phyloP scores from a whole-genome alignment of 2,797 vertebrate species.

The Semaprochilodus insignis region DNA sequence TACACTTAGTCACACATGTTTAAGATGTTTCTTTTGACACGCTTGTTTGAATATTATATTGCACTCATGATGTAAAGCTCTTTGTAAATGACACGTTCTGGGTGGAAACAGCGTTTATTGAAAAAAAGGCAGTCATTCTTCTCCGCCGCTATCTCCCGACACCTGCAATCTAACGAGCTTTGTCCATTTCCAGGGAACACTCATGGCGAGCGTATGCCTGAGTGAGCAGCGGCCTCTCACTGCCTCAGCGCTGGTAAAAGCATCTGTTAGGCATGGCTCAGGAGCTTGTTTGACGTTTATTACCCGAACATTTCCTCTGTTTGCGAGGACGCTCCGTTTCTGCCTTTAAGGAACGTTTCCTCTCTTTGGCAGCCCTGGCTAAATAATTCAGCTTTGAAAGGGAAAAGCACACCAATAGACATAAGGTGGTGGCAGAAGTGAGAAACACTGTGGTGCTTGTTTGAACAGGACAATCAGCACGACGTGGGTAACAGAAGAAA shows the following conservation, averaged over 20 bases:
- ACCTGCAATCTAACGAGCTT: conserved; percentile 84
- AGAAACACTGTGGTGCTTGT: conserved; percentile 75
- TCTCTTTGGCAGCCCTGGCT: conserved; percentile 78
- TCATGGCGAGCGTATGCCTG: conserved; percentile 72
- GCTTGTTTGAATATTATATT: conserved; percentile 69
- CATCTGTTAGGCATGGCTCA: conserved; percentile 82
- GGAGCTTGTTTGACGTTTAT: conserved; percentile 80
- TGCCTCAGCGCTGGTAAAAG: conserved; percentile 79
- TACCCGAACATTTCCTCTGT: conserved; percentile 79
- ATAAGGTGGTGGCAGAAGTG: conserved; percentile 72
- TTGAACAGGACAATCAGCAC: conserved; percentile 40
- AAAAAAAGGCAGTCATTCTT: conserved; percentile 77
- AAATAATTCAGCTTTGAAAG: conserved; percentile 85
- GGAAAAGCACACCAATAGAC: conserved; percentile 70
- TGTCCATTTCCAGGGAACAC: conserved; percentile 80
- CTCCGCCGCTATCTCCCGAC: conserved; percentile 76
- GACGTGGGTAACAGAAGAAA: neutral
- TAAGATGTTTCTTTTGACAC: conserved; percentile 66
- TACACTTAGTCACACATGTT: conserved; percentile 56
- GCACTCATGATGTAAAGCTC: conserved; percentile 66
- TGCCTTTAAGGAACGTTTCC: conserved; percentile 74
- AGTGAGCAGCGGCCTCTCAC: conserved; percentile 73
- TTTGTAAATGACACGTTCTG: conserved; percentile 75
- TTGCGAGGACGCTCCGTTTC: conserved; percentile 68
- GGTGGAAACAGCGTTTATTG: conserved; percentile 75